Base-by-base conservation (phyloP, 2,888 invertebrate species). In the Stenodema calcarata region DNA sequence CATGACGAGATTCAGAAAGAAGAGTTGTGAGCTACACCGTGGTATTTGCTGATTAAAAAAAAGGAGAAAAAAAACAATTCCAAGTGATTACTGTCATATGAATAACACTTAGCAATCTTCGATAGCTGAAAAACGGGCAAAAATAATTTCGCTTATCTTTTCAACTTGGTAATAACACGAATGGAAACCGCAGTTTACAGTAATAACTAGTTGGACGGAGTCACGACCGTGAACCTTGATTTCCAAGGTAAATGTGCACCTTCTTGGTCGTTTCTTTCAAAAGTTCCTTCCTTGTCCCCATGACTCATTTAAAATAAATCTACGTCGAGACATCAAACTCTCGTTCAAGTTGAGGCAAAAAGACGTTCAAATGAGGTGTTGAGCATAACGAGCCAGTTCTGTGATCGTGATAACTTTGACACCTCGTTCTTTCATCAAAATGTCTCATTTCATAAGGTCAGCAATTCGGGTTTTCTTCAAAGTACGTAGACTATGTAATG, bases 211-310 rank as follows among this genome's bases (percentile, higher is more conserved):
- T 84, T 84, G 62, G 69, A 41, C 14, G 44, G 75, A 84, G 84
- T 75, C 84, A 84, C 84, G 84, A 84, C 84, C 84, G 84, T 84
- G 84, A 84, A 70, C 84, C 84, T 84, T 47, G 84, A 75, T 84
- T 80, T 84, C 73, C 84, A 84, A 84, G 84, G 84, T 82, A 82
- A 82, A 82, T 82, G 69, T 82, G 35, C 69, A 82, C 42, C 82
- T 80, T 30, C 54, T 50, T 16, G 54, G 28, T 54, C 28, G 80
- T 54, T 28, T 47, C n/a, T 50, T 54, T 30, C 80, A 80, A 80
- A 78, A 11, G 80, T 80, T 80, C 54, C 80, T 54, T 80, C 54
- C 50, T 54, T 16, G 80, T 80, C 30, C 42, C 27, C 41, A 27
- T 27, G 78, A 78, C 42, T 78, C 44, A 78, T 78, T 78, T 44